These are phyloP conservation scores for Diplazon laetatorius DNA, from an alignment of 2,888 invertebrate species.

Conservation along the genomic window DNA sequence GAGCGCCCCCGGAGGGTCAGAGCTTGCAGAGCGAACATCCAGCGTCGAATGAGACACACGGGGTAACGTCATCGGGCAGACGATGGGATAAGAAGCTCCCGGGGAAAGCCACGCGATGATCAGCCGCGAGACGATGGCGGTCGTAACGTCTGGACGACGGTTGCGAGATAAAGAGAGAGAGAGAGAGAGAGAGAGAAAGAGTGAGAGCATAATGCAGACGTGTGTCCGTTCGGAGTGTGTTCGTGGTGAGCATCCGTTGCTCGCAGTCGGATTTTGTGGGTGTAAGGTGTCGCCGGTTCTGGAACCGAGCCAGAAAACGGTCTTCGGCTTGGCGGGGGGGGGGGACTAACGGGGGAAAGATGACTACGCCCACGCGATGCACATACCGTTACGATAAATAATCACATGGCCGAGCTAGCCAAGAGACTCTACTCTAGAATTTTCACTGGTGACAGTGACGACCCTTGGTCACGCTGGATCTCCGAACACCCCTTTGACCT, in stretches of 20 bases:
- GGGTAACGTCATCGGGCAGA: conserved; percentile 51
- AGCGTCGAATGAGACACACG: conserved; percentile 49
- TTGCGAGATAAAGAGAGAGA: too few relatives aligned
- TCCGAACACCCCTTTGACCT: not conserved
- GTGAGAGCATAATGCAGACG: conserved; percentile 69
- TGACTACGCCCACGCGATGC: conserved; percentile 77
- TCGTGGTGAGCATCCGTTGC: conserved; percentile 66
- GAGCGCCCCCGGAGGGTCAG: conserved; percentile 22
- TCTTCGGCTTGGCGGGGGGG: conserved; percentile 59
- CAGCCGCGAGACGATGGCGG: conserved; percentile 36
- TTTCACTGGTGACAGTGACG: conserved; percentile 23
- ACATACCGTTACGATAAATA: conserved; percentile 82
- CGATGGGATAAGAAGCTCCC: conserved; percentile 42
- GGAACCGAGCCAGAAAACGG: conserved; percentile 76
- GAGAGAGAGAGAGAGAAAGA: too few relatives aligned
- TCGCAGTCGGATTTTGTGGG: conserved; percentile 74
- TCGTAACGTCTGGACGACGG: conserved; percentile 26
- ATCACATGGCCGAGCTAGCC: conserved; percentile 72
- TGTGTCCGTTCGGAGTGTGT: conserved; percentile 56
- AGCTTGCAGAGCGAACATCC: conserved; percentile 37
- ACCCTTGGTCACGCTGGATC: conserved; percentile 13
- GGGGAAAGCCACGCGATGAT: conserved; percentile 17
- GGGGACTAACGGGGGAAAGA: conserved; percentile 42
- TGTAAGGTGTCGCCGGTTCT: conserved; percentile 79
- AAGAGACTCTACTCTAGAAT: conserved; percentile 42